These are phyloP conservation scores for Felis catus DNA, from an alignment of 2,113 vertebrate genomes.

Conservation along the genomic window DNA sequence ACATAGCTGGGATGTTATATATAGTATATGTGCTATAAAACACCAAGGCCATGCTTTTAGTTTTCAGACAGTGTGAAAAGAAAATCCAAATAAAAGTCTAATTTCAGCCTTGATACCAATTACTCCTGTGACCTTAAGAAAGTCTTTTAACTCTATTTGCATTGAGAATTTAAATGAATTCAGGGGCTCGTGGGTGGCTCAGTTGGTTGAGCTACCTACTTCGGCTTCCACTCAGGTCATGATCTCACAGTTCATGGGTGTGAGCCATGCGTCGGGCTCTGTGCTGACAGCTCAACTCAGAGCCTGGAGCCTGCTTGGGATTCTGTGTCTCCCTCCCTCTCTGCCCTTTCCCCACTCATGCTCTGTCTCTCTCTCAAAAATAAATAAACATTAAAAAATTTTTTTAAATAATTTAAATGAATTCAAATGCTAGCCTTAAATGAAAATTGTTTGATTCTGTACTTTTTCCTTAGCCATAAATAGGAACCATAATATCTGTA, in stretches of 20 bases:
- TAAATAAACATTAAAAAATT: no score
- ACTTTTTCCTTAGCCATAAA: conserved; percentile 8
- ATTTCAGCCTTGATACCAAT: not conserved
- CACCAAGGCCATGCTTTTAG: conserved; percentile 15
- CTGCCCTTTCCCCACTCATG: no score
- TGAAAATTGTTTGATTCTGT: not conserved
- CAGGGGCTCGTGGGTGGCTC: no score
- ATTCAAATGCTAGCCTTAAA: not conserved
- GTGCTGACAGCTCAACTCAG: no score
- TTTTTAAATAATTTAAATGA: not conserved
- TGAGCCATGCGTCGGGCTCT: no score
- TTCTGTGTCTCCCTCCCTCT: no score
- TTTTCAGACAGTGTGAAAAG: conserved; percentile 5
- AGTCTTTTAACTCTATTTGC: conserved; percentile 13
- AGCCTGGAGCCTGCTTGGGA: no score
- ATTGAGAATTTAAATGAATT: conserved; percentile 26
- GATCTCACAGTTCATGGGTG: no score
- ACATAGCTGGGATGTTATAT: not conserved
- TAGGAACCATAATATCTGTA: not conserved
- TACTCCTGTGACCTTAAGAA: conserved; percentile 20
- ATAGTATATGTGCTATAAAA: conserved; percentile 5
- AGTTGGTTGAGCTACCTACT: no score
- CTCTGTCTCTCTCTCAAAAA: no score
- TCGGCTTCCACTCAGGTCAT: no score
- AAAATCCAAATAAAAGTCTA: conserved; percentile 6